These are phyloP conservation scores for Meteorus colon DNA, from an alignment of 2,888 invertebrate genomes.

Conservation along the genomic window DNA sequence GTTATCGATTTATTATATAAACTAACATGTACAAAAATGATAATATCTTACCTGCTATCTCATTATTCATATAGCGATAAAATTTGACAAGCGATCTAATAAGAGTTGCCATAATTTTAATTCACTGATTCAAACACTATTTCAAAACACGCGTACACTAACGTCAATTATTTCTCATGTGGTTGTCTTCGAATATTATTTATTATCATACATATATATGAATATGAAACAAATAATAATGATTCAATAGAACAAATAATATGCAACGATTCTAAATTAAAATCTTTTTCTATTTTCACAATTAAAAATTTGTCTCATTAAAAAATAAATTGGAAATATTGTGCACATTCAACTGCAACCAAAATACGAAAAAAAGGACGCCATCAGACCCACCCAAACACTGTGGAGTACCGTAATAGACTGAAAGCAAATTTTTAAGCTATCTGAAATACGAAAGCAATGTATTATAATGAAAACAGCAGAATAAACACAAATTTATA, in stretches of 20 bases:
- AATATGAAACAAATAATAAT: slow-evolving; percentile 4
- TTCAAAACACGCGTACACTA: slow-evolving; percentile 21
- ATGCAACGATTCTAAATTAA: too few relatives aligned
- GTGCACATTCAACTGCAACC: not conserved
- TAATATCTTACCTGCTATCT: slow-evolving; percentile 62
- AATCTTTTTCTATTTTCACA: too few relatives aligned
- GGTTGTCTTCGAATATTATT: not conserved
- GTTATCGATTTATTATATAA: not conserved
- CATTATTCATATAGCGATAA: slow-evolving; percentile 62
- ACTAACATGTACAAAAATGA: not conserved
- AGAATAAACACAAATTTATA: slow-evolving; percentile 34
- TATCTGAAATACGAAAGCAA: slow-evolving; percentile 48
- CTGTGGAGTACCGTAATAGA: slow-evolving; percentile 56
- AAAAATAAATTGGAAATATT: not conserved
- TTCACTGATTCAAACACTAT: slow-evolving; percentile 28
- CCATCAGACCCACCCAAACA: slow-evolving; percentile 61
- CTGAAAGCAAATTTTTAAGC: slow-evolving; percentile 55
- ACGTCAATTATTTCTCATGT: not conserved
- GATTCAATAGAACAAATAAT: too few relatives aligned
- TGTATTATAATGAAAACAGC: slow-evolving; percentile 53
- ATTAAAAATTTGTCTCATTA: too few relatives aligned
- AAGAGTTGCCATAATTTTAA: slow-evolving; percentile 61
- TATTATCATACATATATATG: not conserved
- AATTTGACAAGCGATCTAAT: slow-evolving; percentile 56
- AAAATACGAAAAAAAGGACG: slow-evolving; percentile 14